These are phyloP conservation scores for Archegozetes longisetosus DNA, from an alignment of 1,140 invertebrate species.

Conservation along the genomic window DNA sequence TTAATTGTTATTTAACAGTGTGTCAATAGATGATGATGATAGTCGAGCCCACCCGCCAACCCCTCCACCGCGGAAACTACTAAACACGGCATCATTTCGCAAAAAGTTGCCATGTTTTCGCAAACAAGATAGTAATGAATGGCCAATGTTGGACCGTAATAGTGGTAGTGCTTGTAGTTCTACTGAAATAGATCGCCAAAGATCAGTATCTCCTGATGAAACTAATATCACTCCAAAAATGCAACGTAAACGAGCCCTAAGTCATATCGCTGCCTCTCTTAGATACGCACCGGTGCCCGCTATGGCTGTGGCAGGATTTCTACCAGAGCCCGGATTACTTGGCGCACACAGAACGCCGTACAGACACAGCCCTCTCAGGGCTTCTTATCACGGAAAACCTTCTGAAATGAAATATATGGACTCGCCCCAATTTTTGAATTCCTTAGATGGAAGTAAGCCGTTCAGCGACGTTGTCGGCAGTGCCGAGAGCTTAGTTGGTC, in stretches of 20 bases:
- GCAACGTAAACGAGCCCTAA: neutral
- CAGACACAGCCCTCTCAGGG: slow-evolving; percentile 40
- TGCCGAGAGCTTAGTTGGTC: slow-evolving; percentile 79
- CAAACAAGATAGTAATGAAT: slow-evolving; percentile 33
- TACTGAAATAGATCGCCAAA: neutral
- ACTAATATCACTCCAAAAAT: neutral
- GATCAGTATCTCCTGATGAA: neutral
- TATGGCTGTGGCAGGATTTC: neutral
- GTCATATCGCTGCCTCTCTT: neutral
- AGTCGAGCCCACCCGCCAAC: too few relatives aligned
- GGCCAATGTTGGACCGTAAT: slow-evolving; percentile 27
- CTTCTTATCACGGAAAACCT: slow-evolving; percentile 51
- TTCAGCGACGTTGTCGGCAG: slow-evolving; percentile 76
- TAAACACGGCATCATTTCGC: slow-evolving; percentile 7
- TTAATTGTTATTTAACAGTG: too few relatives aligned
- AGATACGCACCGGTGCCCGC: neutral
- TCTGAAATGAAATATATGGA: slow-evolving; percentile 9
- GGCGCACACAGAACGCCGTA: too few relatives aligned
- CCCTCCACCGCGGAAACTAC: too few relatives aligned
- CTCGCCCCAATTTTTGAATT: neutral
- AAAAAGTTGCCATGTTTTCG: slow-evolving; percentile 29
- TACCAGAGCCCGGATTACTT: neutral
- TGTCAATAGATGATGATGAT: too few relatives aligned
- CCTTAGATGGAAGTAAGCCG: slow-evolving; percentile 27
- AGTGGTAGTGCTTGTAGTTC: too few relatives aligned